Conservation (phyloP, 2,797 vertebrate genomes). For the Heteromormyrus szaboi region DNA sequence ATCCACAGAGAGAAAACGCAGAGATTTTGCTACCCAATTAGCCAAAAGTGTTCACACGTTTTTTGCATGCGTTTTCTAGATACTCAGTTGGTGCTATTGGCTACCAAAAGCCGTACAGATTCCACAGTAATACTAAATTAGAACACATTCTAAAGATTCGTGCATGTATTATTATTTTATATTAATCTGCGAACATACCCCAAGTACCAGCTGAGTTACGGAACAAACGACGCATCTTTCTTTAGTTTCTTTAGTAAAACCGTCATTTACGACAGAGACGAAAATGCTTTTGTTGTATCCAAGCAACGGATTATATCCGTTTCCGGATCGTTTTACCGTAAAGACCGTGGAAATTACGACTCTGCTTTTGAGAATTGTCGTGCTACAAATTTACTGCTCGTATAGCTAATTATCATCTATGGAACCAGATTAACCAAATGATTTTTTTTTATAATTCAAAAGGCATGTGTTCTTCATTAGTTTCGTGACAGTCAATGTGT, state of each 20-base stretch:
- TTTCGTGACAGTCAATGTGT: neutral
- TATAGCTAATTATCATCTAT: neutral
- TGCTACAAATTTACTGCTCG: neutral
- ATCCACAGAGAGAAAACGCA: neutral
- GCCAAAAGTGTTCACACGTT: neutral
- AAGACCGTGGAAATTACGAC: neutral
- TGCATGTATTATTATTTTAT: neutral
- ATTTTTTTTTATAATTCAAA: neutral
- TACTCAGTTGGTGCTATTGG: neutral
- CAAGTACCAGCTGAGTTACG: neutral
- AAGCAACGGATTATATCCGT: neutral
- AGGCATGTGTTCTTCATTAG: neutral
- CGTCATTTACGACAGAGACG: neutral
- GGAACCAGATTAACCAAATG: neutral
- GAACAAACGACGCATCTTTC: neutral
- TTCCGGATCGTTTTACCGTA: slow-evolving; percentile 9
- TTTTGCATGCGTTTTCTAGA: neutral
- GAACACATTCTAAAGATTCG: neutral
- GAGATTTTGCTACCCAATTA: neutral
- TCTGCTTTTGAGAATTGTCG: neutral
- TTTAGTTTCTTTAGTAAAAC: neutral
- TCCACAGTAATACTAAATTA: neutral
- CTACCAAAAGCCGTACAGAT: neutral
- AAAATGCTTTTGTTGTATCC: slow-evolving; percentile 9
- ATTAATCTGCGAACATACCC: neutral